Evolutionary conservation across 2,113 vertebrate species (phyloP).

Genomic region (Eulacestoma nigropectus): DNA sequence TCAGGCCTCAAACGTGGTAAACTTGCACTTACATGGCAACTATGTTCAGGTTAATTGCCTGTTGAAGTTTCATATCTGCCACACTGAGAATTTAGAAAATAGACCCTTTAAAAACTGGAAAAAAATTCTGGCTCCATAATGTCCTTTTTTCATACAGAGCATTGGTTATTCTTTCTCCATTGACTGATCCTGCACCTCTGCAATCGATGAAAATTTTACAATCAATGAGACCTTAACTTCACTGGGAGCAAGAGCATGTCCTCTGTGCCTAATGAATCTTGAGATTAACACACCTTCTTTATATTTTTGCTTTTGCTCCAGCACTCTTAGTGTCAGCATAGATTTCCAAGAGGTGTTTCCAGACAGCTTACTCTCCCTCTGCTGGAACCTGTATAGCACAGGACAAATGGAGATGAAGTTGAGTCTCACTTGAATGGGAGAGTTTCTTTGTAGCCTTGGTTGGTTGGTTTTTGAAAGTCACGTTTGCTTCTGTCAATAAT

Average conservation of each 20-base stretch:
- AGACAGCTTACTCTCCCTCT: neutral
- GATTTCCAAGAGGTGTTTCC: neutral
- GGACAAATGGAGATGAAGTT: neutral
- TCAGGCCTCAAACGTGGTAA: neutral
- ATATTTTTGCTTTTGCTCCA: conserved; percentile 32
- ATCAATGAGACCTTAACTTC: neutral
- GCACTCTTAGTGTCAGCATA: neutral
- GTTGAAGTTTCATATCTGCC: neutral
- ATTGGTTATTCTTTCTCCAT: neutral
- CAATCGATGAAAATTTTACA: neutral
- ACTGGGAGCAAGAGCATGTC: neutral
- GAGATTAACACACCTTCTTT: conserved; percentile 39
- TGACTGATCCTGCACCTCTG: neutral
- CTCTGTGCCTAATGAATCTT: conserved; percentile 35
- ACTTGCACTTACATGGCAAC: neutral
- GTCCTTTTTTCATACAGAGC: neutral
- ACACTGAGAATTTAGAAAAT: neutral
- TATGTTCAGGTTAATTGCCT: neutral
- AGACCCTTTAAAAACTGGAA: neutral
- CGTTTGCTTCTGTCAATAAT: neutral
- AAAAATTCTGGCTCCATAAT: neutral
- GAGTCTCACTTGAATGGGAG: neutral
- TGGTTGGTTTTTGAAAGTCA: neutral
- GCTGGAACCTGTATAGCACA: neutral
- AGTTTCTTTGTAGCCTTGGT: neutral